These are phyloP conservation scores for Xiphophorus hellerii DNA, from an alignment of 2,113 vertebrate genomes.

Conservation along the genomic window DNA sequence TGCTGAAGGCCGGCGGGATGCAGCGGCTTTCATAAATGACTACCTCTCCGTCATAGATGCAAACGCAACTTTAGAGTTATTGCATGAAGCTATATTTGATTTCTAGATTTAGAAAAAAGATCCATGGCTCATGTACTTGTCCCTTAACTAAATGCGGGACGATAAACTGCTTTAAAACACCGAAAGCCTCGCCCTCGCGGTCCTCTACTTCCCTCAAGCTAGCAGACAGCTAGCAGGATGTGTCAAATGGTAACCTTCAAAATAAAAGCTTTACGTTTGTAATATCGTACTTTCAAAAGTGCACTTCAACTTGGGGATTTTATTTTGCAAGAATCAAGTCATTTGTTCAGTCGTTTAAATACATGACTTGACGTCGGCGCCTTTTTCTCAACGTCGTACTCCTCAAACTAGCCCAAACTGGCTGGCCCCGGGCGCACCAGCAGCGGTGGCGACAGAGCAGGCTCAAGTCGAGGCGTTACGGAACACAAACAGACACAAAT, in stretches of 20 bases:
- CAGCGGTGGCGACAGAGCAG: constrained; percentile 6
- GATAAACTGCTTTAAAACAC: neutral
- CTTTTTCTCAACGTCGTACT: constrained; percentile 44
- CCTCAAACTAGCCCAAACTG: constrained; percentile 80
- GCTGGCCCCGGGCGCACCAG: constrained; percentile 66
- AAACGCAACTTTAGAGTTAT: neutral
- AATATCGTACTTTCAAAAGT: fast-evolving
- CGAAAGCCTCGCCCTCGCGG: constrained; percentile 59
- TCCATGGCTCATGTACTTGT: neutral
- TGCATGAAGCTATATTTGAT: neutral
- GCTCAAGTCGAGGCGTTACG: constrained; percentile 2
- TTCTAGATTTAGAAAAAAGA: neutral
- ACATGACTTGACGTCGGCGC: constrained; percentile 11
- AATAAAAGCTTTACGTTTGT: constrained; percentile 32
- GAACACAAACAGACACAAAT: neutral
- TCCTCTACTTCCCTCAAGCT: constrained; percentile 23
- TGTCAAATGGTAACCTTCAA: neutral
- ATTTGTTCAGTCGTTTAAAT: neutral
- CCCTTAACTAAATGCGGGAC: neutral
- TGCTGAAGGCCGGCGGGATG: constrained; percentile 50
- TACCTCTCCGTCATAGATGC: neutral
- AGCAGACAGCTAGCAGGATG: constrained; percentile 3
- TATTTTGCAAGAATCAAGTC: constrained; percentile 32
- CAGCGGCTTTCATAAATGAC: constrained; percentile 46
- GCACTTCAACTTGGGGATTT: neutral